Base-by-base conservation (phyloP, 2,888 invertebrate species). In the Nymphalis urticae region DNA sequence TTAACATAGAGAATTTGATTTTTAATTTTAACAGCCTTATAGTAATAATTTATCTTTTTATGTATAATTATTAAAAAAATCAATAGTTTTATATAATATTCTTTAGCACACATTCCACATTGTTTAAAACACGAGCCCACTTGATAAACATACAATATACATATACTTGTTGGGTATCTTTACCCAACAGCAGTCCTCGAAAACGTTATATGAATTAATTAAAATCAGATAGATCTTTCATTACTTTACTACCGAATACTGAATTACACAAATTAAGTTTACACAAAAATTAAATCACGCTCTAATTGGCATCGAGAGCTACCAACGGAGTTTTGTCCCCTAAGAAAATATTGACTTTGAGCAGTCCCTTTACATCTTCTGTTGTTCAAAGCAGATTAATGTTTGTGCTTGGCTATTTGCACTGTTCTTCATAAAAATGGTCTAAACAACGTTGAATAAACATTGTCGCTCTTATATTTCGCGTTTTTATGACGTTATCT, bases 301-400 rank as follows among this genome's bases (percentile, higher is more conserved):
- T 89, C 92, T 91, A 91, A 91, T 92, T 92, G 90, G 79, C 85
- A 78, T 81, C 77, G 80, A 82, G 85, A 85, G 86, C 82, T 83
- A 32, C 54, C 54, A 80, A 82, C 80, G 82, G 77, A 77, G 82
- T 85, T 80, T 79, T 88, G 92, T 92, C 92, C 91, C 92, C 88
- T 86, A 89, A 86, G 82, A 88, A 80, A 92, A 92, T 89, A 92
- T 92, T 92, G 85, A 86, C 86, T 80, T 75, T 71, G 68, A 75
- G 75, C 73, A 80, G 86, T 85, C 89, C 89, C 90, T 88, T 88
- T 90, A 89, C 88, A 88, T 91, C 88, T 87, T 86, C 85, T 86
- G 90, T 89, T 90, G 88, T 89, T 87, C 89, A 87, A 88, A 90
- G 88, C 86, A 91, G 92, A 92, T 92, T 92, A 92, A 90, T 92